phyloP scores from a whole-genome alignment of 2,797 vertebrate species.

The Macrochelys suwanniensis region DNA sequence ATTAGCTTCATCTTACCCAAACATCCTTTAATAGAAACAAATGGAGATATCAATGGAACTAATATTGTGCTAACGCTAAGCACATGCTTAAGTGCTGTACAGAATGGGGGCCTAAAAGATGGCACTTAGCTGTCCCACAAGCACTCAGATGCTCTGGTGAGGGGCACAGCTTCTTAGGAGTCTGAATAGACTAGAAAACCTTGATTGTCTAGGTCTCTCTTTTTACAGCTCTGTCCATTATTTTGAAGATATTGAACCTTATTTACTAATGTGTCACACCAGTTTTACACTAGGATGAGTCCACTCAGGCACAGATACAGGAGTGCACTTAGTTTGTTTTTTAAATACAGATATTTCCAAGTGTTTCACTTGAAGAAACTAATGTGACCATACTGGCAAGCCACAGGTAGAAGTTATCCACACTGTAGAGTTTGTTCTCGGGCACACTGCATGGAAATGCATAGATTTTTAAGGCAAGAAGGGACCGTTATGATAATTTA shows the following conservation, averaged over 20 bases:
- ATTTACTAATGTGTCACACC: neutral
- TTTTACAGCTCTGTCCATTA: neutral
- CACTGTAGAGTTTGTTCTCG: neutral
- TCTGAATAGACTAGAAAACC: neutral
- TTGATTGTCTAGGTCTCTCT: neutral
- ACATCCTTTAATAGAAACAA: neutral
- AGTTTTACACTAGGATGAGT: neutral
- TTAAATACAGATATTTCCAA: neutral
- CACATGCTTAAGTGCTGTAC: neutral
- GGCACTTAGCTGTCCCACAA: neutral
- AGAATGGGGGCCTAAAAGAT: neutral
- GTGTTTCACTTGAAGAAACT: neutral
- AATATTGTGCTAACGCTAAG: neutral
- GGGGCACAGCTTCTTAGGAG: neutral
- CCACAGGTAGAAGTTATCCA: neutral
- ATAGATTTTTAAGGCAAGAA: neutral
- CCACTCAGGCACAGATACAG: fast-evolving
- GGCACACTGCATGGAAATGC: fast-evolving
- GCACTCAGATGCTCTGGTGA: neutral
- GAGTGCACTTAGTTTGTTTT: neutral
- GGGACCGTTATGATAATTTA: neutral
- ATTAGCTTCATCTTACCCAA: neutral
- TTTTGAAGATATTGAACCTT: neutral
- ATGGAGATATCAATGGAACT: neutral
- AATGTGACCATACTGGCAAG: neutral